Evolutionary conservation across 2,888 invertebrate genomes (phyloP).

Genomic region (Tholera decimalis): DNA sequence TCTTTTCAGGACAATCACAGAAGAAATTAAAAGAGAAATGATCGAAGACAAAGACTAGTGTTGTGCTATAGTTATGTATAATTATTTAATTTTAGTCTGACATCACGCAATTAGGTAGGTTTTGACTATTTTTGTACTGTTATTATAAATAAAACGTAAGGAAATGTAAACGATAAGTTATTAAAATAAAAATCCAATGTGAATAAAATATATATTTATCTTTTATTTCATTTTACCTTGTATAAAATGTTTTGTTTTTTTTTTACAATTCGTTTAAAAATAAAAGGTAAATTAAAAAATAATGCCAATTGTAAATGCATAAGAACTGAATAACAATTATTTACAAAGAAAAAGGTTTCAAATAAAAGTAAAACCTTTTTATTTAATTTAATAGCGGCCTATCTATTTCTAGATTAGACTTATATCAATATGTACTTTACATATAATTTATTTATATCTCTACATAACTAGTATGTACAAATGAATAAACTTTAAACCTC

Average conservation of each 20-base stretch:
- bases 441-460: slow-evolving; percentile 35
- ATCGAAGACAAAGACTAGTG: slow-evolving; percentile 73
- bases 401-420: slow-evolving; percentile 12
- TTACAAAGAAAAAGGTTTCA: slow-evolving; percentile 30
- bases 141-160: slow-evolving; percentile 62
- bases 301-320: slow-evolving; percentile 48
- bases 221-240: slow-evolving; percentile 26
- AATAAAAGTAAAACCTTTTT: slow-evolving; percentile 6
- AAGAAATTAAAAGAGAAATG: slow-evolving; percentile 86
- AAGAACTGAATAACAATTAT: slow-evolving; percentile 11
- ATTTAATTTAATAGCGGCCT: slow-evolving; percentile 24
- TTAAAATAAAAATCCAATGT: slow-evolving; percentile 68
- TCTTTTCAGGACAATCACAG: slow-evolving; percentile 86
- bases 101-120: slow-evolving; percentile 78
- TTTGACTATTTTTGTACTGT: slow-evolving; percentile 83
- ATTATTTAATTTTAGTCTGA: slow-evolving; percentile 74
- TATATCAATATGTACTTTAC: background rate
- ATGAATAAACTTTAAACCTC: slow-evolving; percentile 1
- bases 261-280: slow-evolving; percentile 6
- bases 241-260: slow-evolving; percentile 8
- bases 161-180: slow-evolving; percentile 61
- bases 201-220: slow-evolving; percentile 56
- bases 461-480: slow-evolving; percentile 45
- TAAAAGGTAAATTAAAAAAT: slow-evolving; percentile 25
- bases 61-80: slow-evolving; percentile 67